Evolutionary conservation across 2,113 vertebrate species (phyloP).

Genomic region (Microtus richardsoni): DNA sequence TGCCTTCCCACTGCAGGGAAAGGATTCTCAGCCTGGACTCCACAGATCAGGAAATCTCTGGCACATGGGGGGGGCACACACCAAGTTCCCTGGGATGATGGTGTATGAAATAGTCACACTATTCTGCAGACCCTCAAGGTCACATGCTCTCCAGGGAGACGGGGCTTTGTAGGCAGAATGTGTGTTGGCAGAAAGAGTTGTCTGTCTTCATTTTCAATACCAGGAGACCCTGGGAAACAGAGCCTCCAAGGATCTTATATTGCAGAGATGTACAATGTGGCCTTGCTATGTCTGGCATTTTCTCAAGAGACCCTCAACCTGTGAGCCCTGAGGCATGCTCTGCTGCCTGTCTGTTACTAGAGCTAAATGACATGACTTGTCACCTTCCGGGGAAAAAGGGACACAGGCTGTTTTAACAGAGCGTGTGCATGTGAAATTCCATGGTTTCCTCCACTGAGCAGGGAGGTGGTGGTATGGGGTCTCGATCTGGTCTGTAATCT

Average conservation of each 20-base stretch:
- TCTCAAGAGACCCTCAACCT: neutral
- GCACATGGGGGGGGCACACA: rapidly evolving
- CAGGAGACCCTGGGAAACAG: neutral
- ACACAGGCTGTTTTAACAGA: neutral
- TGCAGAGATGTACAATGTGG: rapidly evolving
- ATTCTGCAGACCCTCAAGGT: neutral
- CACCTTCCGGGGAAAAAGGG: neutral
- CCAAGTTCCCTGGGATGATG: rapidly evolving
- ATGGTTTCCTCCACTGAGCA: neutral
- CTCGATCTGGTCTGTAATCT: neutral
- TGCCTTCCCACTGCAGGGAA: rapidly evolving
- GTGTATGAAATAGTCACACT: rapidly evolving
- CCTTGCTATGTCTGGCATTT: neutral
- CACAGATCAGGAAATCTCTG: rapidly evolving
- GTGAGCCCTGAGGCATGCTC: neutral
- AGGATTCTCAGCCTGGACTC: neutral
- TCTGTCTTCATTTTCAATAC: neutral
- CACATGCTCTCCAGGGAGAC: rapidly evolving
- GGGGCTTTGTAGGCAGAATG: neutral
- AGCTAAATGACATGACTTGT: neutral
- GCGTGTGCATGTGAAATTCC: too few species aligned
- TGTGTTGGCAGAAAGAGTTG: neutral
- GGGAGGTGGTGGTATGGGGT: neutral
- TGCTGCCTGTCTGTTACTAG: neutral
- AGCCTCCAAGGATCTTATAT: neutral